A percentile compares a stretch with the other conserved stretches of the same genome.
These are phyloP conservation scores for Nebria brevicollis DNA, from an alignment of 2,888 invertebrate species.

Conservation along the genomic window DNA sequence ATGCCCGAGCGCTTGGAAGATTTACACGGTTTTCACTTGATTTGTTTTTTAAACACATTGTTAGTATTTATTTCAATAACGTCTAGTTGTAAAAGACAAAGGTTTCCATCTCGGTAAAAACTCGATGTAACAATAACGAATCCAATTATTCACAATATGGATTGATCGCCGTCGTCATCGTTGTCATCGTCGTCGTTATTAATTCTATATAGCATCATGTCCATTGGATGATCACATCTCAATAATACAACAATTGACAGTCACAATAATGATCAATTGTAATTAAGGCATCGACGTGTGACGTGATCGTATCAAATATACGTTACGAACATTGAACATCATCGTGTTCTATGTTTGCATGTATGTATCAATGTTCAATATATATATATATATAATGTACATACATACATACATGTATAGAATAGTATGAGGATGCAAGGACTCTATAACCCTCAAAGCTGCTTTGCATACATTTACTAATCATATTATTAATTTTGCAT, in stretches of 20 bases:
- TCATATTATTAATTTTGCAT: background rate
- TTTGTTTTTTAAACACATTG: background rate
- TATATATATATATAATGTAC: slow-evolving; percentile 6
- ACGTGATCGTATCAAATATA: background rate
- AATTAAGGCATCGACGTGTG: slow-evolving; percentile 1
- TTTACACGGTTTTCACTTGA: background rate
- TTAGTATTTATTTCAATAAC: too few relatives aligned
- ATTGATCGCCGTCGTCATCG: background rate
- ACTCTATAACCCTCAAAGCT: background rate
- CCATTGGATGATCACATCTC: background rate
- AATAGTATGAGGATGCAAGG: background rate
- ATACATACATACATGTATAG: background rate
- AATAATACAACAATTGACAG: background rate
- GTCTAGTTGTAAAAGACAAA: too few relatives aligned
- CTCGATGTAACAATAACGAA: background rate
- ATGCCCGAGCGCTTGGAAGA: background rate
- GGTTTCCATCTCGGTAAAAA: too few relatives aligned
- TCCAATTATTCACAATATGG: background rate
- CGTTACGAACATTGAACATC: too few relatives aligned
- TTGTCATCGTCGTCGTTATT: background rate
- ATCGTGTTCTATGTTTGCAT: too few relatives aligned
- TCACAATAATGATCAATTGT: background rate
- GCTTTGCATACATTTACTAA: background rate
- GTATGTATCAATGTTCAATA: background rate
- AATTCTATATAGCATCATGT: background rate